phyloP scores from a whole-genome alignment of 1,140 invertebrate genomes.

The Phymastichus coffea region DNA sequence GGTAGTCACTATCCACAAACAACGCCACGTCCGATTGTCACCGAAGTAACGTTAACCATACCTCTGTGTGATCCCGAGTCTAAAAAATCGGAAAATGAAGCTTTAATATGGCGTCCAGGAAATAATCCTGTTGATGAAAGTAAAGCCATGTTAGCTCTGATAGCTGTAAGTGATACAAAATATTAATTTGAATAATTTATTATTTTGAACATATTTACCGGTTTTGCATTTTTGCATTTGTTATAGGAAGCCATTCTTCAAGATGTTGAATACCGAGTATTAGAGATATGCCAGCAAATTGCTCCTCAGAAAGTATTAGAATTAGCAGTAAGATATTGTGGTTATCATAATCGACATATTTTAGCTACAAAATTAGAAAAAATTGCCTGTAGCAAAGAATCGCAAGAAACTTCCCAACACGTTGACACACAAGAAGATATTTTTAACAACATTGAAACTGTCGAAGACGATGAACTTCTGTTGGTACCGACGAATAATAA shows the following conservation, averaged over 20 bases:
- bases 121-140: constrained; percentile 64
- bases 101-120: constrained; percentile 68
- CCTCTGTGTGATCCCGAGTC: constrained; percentile 80
- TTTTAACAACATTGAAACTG: constrained; percentile 37
- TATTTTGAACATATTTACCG: constrained; percentile 15
- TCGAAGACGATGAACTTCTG: constrained; percentile 48
- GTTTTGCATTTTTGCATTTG: constrained; percentile 29
- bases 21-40: constrained; percentile 78
- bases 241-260: constrained; percentile 76
- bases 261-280: constrained; percentile 80
- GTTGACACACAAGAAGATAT: constrained; percentile 32
- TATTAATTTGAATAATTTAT: constrained; percentile 5
- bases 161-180: constrained; percentile 69
- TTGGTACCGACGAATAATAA: constrained; percentile 27
- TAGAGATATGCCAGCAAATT: constrained; percentile 85
- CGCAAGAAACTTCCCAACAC: constrained; percentile 40
- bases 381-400: constrained; percentile 44
- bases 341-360: constrained; percentile 72
- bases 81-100: constrained; percentile 82
- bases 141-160: constrained; percentile 84
- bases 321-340: constrained; percentile 85
- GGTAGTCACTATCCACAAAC: constrained; percentile 84
- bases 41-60: constrained; percentile 68
- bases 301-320: constrained; percentile 74
- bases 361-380: constrained; percentile 73